phyloP scores from a whole-genome alignment of 2,888 invertebrate genomes.

The Limnephilus lunatus region DNA sequence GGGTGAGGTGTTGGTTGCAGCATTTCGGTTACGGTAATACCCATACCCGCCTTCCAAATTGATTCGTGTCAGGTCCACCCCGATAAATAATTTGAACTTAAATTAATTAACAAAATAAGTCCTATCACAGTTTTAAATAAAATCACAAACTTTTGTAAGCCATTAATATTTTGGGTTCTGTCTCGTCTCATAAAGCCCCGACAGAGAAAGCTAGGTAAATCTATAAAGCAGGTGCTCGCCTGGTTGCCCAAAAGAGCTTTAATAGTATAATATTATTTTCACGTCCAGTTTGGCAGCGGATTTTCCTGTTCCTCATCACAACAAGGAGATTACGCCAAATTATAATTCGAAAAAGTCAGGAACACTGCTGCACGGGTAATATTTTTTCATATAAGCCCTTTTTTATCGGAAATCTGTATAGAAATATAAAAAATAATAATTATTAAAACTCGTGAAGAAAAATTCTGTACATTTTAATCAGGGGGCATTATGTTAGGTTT shows the following conservation, averaged over 20 bases:
- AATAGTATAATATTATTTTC: neutral
- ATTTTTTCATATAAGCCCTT: neutral
- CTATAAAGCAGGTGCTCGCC: neutral
- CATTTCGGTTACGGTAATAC: no score
- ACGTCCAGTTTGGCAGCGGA: neutral
- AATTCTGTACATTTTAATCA: neutral
- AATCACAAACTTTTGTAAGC: neutral
- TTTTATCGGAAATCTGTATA: no score
- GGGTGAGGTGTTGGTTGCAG: no score
- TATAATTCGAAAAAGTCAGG: constrained; percentile 20
- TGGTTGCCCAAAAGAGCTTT: neutral
- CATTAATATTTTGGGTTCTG: neutral
- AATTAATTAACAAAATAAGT: no score
- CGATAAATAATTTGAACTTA: no score
- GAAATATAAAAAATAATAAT: neutral
- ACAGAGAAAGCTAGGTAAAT: neutral
- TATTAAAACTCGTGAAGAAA: neutral
- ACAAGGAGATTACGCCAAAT: constrained; percentile 32
- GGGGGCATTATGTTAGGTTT: no score
- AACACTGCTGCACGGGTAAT: neutral
- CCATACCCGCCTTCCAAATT: no score
- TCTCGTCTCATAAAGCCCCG: neutral
- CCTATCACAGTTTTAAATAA: neutral
- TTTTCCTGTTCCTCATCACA: constrained; percentile 33
- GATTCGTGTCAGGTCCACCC: no score